Conservation (phyloP, 2,113 vertebrate species). For the Siniperca knerii region DNA sequence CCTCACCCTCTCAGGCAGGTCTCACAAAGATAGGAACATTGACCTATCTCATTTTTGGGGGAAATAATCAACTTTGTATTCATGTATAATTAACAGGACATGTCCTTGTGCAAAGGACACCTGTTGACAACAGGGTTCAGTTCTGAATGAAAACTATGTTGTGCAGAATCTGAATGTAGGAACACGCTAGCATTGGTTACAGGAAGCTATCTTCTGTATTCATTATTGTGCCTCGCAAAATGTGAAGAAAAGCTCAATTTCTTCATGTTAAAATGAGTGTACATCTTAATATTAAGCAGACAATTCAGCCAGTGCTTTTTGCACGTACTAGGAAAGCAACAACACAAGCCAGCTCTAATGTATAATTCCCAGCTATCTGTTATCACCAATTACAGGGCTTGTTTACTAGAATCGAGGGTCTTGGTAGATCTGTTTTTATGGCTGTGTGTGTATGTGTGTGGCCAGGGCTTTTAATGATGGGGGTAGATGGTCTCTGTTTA, state of each 20-base stretch:
- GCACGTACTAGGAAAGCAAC: conserved; percentile 3
- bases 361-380: conserved; percentile 57
- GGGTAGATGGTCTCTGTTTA: conserved; percentile 40
- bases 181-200: neutral
- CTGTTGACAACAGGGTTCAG: neutral
- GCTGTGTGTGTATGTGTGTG: conserved; percentile 33
- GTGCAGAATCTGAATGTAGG: neutral
- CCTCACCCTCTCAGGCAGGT: neutral
- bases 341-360: conserved; percentile 43
- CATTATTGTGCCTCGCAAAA: neutral
- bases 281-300: conserved; percentile 3
- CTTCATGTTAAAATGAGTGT: neutral
- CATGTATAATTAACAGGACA: neutral
- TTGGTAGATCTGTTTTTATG: conserved; percentile 37
- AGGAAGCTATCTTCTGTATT: neutral
- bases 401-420: conserved; percentile 57
- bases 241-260: neutral
- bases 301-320: neutral
- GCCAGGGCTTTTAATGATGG: conserved; percentile 50
- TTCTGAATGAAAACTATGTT: neutral
- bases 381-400: conserved; percentile 54
- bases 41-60: neutral
- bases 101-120: neutral
- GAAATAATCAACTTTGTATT: neutral
- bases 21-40: neutral